Base-by-base conservation (phyloP, 1,140 invertebrate genomes). In the Macrosteles quadrilineatus region DNA sequence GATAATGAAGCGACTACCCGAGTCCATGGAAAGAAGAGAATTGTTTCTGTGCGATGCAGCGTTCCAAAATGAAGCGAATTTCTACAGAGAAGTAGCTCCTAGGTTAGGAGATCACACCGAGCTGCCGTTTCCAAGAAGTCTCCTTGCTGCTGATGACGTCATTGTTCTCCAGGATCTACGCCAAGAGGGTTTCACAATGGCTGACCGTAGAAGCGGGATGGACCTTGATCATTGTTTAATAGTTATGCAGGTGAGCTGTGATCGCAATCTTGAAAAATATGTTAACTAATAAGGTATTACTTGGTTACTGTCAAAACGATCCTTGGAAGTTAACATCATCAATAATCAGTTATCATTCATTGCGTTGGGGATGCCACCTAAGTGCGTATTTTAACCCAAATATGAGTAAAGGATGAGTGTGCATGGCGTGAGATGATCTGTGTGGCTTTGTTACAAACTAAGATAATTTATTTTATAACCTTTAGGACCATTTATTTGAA, bases 171-270 rank as follows among this genome's bases (percentile, higher is more conserved):
- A 25, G 11, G 40, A 67, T 25, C 65, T 67, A 12, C 27, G 40
- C 27, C 19, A 67, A 4, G 43, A 50, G 19, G 65, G 65, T 2
- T 67, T 47, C 45, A 30, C 45, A 1, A 67, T 67, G 65, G 65
- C 43, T 0, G 65, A 67, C 25, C 19, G 65, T 3, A 1, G 25
- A 12, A 23, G 25, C 4, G 65, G 65, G 0, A 2, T 67, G 1
- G 65, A 67, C 45, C 27, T 67, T 21, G 25, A 45, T 29, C 65
- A 67, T 29, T 67, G 65, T 50, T 9, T n/a, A 23, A 1, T 67
- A 9, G 65, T 47, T 11, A 21, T 67, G 0, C n/a, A 67, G 65
- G 65, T 67, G 4, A 17, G 57, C n/a, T 36, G 32, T 36, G 14
- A 36, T 36, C n/a, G n/a, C n/a, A n/a, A n/a, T n/a, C n/a, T n/a